Percentiles rank a stretch among this genome's conserved stretches.
phyloP scores from a whole-genome alignment of 2,113 vertebrate genomes.

The Oryzias celebensis region DNA sequence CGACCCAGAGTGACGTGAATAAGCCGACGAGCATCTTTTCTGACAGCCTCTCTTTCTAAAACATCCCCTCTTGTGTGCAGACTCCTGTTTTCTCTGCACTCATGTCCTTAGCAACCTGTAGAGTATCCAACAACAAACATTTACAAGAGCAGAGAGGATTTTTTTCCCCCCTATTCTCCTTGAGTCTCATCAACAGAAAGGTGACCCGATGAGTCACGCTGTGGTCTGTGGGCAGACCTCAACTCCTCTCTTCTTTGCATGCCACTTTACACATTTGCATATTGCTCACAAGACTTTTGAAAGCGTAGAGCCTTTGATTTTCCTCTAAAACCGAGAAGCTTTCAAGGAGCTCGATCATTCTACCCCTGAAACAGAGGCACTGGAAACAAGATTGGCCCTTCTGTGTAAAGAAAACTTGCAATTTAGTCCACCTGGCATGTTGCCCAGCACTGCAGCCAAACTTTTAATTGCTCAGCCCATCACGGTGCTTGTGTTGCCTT shows the following conservation, averaged over 20 bases:
- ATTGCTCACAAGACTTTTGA: slow-evolving; percentile 5
- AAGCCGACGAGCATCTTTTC: slow-evolving; percentile 39
- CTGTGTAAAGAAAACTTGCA: too few relatives aligned
- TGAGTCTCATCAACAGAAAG: slow-evolving; percentile 61
- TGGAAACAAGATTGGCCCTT: too few relatives aligned
- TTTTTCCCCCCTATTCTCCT: slow-evolving; percentile 64
- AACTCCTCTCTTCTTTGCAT: slow-evolving; percentile 11
- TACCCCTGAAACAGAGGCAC: too few relatives aligned
- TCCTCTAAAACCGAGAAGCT: slow-evolving; percentile 8
- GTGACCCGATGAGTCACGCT: slow-evolving; percentile 66
- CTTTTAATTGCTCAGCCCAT: slow-evolving; percentile 60
- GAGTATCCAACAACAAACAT: slow-evolving; percentile 68
- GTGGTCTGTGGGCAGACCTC: slow-evolving; percentile 25
- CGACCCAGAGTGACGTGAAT: slow-evolving; percentile 1
- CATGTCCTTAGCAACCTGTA: slow-evolving; percentile 64
- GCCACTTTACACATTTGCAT: slow-evolving; percentile 11
- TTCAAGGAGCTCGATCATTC: not conserved
- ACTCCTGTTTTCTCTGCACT: slow-evolving; percentile 55
- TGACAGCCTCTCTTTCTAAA: slow-evolving; percentile 37
- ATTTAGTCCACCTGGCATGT: too few relatives aligned
- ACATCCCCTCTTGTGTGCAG: slow-evolving; percentile 46
- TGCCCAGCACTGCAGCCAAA: slow-evolving; percentile 17
- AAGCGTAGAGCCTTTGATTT: slow-evolving; percentile 16
- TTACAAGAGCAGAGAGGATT: slow-evolving; percentile 55
- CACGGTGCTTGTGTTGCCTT: slow-evolving; percentile 35